Conservation (phyloP, 2,113 vertebrate genomes). For the Kobus ellipsiprymnus region DNA sequence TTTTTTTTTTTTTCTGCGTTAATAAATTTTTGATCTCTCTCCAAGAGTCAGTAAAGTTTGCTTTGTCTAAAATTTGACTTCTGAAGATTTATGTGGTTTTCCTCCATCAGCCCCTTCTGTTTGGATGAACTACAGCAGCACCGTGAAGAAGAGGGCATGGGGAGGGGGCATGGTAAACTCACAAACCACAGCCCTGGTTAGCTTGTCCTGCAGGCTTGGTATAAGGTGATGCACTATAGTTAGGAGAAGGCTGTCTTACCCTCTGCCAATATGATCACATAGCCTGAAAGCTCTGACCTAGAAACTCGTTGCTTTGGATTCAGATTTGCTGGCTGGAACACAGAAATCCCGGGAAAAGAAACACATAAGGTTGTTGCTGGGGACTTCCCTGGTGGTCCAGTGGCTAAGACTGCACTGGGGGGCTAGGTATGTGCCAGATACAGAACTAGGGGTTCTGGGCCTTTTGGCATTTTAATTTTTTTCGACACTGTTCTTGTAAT, state of each 20-base stretch:
- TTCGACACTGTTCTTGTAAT: not conserved
- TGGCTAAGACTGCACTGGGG: not conserved
- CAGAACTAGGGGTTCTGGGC: not conserved
- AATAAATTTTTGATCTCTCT: not conserved
- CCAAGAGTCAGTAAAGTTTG: not conserved
- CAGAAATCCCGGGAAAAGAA: not conserved
- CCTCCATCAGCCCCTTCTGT: not conserved
- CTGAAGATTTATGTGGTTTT: not conserved
- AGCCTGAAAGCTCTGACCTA: not conserved
- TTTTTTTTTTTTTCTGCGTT: constrained; percentile 25
- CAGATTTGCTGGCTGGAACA: not conserved
- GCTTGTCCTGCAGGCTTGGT: not conserved
- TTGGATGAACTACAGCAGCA: not conserved
- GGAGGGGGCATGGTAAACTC: not conserved
- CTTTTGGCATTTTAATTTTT: not conserved
- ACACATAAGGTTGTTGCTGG: not conserved
- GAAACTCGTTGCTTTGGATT: not conserved
- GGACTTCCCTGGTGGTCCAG: not conserved
- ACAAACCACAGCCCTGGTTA: not conserved
- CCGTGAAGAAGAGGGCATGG: not conserved
- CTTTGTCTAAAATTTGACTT: not conserved
- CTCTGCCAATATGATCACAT: not conserved
- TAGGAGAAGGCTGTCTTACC: not conserved
- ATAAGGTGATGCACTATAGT: not conserved
- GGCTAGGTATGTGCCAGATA: not conserved